Evolutionary conservation across 92 coral and sea anemone genomes (phyloP).

Genomic region (Pocillopora meandrina): DNA sequence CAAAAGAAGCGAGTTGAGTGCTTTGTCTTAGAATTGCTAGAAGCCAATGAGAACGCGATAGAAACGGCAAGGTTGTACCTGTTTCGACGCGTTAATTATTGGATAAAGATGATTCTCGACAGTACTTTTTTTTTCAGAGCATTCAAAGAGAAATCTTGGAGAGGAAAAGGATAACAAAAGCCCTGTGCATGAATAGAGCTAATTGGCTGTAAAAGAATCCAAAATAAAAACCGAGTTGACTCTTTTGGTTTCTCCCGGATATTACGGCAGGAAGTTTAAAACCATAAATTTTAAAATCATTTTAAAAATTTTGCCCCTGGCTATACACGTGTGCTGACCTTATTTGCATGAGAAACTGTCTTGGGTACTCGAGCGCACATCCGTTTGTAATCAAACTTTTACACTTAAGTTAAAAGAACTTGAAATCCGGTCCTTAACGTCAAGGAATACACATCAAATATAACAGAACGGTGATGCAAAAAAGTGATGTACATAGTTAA

Average conservation of each 20-base stretch:
- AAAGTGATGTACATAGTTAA: slow-evolving; percentile 9
- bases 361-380: slow-evolving; percentile 44
- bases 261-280: slow-evolving; percentile 15
- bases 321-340: slow-evolving; percentile 24
- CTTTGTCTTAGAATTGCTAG: slow-evolving; percentile 7
- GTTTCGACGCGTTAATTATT: background rate
- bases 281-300: slow-evolving; percentile 13
- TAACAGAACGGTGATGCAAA: slow-evolving; percentile 10
- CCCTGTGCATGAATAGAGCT: background rate
- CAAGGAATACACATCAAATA: slow-evolving; percentile 17
- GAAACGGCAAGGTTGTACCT: background rate
- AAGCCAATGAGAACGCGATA: background rate
- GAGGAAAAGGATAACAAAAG: background rate
- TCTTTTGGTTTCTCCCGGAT: slow-evolving; percentile 7
- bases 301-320: slow-evolving; percentile 14
- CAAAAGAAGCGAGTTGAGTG: background rate
- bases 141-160: background rate
- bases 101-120: background rate
- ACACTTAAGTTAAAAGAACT: slow-evolving; percentile 34
- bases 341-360: slow-evolving; percentile 29
- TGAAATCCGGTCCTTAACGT: slow-evolving; percentile 39
- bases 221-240: background rate
- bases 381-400: slow-evolving; percentile 51
- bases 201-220: background rate
- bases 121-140: background rate